Percentiles rank a stretch among this genome's conserved stretches.
phyloP scores from a whole-genome alignment of 2,797 vertebrate species.

The Oophaga sylvatica region DNA sequence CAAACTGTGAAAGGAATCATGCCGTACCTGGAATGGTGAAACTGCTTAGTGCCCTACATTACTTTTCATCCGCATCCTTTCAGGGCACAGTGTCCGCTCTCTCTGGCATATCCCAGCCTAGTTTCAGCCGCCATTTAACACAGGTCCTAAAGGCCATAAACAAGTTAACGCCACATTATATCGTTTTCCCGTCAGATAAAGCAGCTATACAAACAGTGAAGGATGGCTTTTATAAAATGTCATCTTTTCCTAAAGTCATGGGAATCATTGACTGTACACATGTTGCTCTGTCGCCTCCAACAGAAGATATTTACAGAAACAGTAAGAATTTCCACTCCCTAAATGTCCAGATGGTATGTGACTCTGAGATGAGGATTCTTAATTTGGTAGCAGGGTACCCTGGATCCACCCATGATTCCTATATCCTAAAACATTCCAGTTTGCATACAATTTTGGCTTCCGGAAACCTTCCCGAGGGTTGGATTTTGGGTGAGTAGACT shows the following conservation, averaged over 20 bases:
- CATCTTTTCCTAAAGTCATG: conserved; percentile 55
- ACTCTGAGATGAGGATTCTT: conserved; percentile 55
- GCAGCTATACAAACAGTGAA: conserved; percentile 49
- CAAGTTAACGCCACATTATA: conserved; percentile 58
- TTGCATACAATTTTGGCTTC: conserved; percentile 56
- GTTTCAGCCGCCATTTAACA: conserved; percentile 57
- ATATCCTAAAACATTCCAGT: conserved; percentile 58
- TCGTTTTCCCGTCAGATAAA: conserved; percentile 58
- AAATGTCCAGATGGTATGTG: conserved; percentile 61
- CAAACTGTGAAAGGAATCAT: conserved; percentile 56
- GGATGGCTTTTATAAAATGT: conserved; percentile 58
- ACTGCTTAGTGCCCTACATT: conserved; percentile 53
- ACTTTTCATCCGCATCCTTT: conserved; percentile 53
- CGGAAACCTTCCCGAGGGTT: conserved; percentile 54
- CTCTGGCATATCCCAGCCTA: conserved; percentile 57
- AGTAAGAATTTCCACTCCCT: conserved; percentile 59
- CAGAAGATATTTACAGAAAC: conserved; percentile 61
- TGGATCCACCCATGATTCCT: conserved; percentile 57
- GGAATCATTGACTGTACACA: conserved; percentile 59
- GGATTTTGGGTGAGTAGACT: conserved; percentile 52
- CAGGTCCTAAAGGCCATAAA: conserved; percentile 58
- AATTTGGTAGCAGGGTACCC: conserved; percentile 58
- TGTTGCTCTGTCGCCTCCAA: conserved; percentile 57
- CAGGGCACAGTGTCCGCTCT: conserved; percentile 57
- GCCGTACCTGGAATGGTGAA: conserved; percentile 59